Percentiles rank a stretch among this genome's conserved stretches.
These are phyloP conservation scores for Drosophila nannoptera DNA, from an alignment of 1,140 invertebrate genomes.

Conservation along the genomic window DNA sequence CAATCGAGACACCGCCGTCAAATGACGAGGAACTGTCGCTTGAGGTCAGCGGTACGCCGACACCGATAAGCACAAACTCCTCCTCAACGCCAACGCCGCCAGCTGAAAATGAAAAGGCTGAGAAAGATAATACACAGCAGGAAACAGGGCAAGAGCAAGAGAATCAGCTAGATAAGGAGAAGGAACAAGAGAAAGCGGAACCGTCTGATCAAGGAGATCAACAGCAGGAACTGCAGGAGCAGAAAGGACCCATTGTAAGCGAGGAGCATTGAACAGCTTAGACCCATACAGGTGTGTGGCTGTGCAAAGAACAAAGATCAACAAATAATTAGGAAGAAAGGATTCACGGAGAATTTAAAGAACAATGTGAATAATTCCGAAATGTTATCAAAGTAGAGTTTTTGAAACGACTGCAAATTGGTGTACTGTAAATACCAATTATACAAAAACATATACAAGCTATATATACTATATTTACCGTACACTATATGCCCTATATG, in stretches of 20 bases:
- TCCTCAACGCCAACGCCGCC: conserved; percentile 18
- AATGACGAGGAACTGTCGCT: conserved; percentile 20
- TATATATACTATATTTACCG: conserved; percentile 12
- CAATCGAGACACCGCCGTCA: conserved; percentile 13
- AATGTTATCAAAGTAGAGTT: conserved; percentile 4
- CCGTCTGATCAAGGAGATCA: not conserved
- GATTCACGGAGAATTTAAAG: conserved; percentile 6
- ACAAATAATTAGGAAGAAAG: conserved; percentile 15
- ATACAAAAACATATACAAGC: conserved; percentile 6
- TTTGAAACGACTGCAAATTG: conserved; percentile 54
- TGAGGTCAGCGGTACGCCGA: conserved; percentile 14
- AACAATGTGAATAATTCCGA: conserved; percentile 13
- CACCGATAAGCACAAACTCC: conserved; percentile 13
- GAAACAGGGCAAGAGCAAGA: not conserved
- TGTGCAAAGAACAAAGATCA: not conserved
- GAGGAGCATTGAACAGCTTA: not conserved
- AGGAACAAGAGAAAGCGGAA: conserved; percentile 4
- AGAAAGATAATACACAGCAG: not conserved
- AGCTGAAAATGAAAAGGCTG: not conserved
- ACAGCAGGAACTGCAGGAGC: not conserved
- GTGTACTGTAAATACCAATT: conserved; percentile 32
- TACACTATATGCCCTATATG: conserved; percentile 11
- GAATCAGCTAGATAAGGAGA: conserved; percentile 1
- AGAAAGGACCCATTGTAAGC: not conserved
- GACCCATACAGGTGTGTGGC: not conserved